Percentiles rank a stretch among this genome's conserved stretches.
phyloP scores from a whole-genome alignment of 2,113 vertebrate species.

The Heterocephalus glaber region DNA sequence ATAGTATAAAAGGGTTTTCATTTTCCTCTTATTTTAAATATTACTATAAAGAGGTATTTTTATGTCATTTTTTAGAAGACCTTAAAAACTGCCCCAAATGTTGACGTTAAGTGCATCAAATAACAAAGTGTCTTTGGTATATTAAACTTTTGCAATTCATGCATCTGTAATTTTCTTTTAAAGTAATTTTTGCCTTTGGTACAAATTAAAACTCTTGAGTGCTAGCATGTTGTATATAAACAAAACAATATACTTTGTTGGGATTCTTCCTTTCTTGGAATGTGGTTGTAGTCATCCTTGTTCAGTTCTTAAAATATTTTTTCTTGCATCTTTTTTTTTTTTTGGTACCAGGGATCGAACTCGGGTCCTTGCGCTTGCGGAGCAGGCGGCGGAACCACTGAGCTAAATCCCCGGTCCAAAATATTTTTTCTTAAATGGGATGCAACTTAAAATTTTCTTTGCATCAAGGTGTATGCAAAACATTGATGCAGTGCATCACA shows the following conservation, averaged over 20 bases:
- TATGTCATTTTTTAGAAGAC: slow-evolving; percentile 73
- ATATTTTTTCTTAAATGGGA: slow-evolving; percentile 78
- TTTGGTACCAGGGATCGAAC: no score
- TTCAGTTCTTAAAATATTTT: slow-evolving; percentile 77
- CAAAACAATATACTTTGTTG: slow-evolving; percentile 71
- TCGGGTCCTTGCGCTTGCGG: no score
- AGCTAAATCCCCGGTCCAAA: no score
- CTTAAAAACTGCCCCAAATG: slow-evolving; percentile 62
- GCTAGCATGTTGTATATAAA: slow-evolving; percentile 76
- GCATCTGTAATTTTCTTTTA: slow-evolving; percentile 81
- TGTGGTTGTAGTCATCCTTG: slow-evolving; percentile 80
- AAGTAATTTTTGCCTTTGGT: slow-evolving; percentile 81
- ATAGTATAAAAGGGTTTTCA: slow-evolving; percentile 69
- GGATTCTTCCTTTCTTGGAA: slow-evolving; percentile 76
- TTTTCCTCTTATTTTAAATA: slow-evolving; percentile 77
- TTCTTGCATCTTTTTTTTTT: no score
- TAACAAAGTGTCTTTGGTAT: slow-evolving; percentile 76
- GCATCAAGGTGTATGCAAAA: slow-evolving; percentile 88
- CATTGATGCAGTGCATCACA: slow-evolving; percentile 90
- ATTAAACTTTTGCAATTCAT: slow-evolving; percentile 76
- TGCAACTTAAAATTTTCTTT: slow-evolving; percentile 85
- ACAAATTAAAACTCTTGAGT: slow-evolving; percentile 73
- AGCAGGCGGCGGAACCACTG: no score
- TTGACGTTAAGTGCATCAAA: slow-evolving; percentile 74
- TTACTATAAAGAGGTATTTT: slow-evolving; percentile 68